Base-by-base conservation (phyloP, 2,888 invertebrate species). In the Esperia sulphurella region DNA sequence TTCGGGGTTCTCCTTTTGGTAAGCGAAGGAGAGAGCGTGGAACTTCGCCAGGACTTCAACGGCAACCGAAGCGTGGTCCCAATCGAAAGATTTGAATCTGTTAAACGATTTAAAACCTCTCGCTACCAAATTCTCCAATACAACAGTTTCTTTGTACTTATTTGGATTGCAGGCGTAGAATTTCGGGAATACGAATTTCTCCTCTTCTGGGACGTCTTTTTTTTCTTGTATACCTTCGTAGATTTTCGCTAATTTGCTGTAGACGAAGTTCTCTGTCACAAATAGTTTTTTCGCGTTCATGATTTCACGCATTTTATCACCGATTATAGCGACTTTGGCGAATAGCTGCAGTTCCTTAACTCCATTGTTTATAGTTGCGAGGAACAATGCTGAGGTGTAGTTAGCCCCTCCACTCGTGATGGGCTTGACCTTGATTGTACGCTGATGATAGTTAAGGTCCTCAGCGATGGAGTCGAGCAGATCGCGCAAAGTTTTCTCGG, bases 1-100 rank as follows among this genome's bases (percentile, higher is more conserved):
- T 9, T 62, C 67, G 0, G 81, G 82, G 12, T 75, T 58, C 37
- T 79, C 71, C 8, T 71, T 71, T 39, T 70, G 66, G 35, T 74
- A 70, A 0, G 79, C 79, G 8, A 82, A 77, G 0, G 83, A 83
- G 8, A 82, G 51, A 0, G 83, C 83, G 48, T 86, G 86, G 48
- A 80, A 78, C 40, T 65, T 68, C 0, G 83, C 83, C 9, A 83
- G 53, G 0, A 53, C 55, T 14, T 68, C 57, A 0, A 78, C 57
- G 0, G 78, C 65, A 1, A 63, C 52, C 0, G 68, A 52, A 0
- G 75, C 68, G 30, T 79, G 75, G 3, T 73, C 66, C 66, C 73
- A 72, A 41, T 76, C 72, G 1, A 83, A 53, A 0, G 73, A 51
- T n/a, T 64, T 59, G 14, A 65, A 58, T 42, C 72, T 62, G 30